A percentile compares a stretch with the other conserved stretches of the same genome.
phyloP scores from a whole-genome alignment of 1,140 invertebrate species.

The Varroa destructor region DNA sequence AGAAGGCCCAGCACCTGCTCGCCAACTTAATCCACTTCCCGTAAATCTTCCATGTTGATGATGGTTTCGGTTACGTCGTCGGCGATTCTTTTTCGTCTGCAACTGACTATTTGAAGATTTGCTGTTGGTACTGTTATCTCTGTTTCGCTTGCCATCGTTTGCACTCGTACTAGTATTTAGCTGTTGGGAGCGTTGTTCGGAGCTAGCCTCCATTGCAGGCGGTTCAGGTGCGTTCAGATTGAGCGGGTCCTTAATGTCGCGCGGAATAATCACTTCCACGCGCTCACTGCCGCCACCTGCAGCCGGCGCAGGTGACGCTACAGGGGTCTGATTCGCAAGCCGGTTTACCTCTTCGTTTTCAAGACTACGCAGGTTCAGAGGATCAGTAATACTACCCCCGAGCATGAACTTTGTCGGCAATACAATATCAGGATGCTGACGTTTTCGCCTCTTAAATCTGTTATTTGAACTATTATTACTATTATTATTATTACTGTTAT shows the following conservation, averaged over 20 bases:
- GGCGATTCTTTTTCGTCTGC: too few species aligned
- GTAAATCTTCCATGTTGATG: too few species aligned
- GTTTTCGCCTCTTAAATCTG: conserved; percentile 31
- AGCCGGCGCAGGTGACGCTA: conserved; percentile 72
- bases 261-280: conserved; percentile 78
- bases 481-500: conserved; percentile 6
- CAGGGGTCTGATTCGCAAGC: conserved; percentile 65
- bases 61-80: too few species aligned
- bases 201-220: neutral
- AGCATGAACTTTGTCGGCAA: conserved; percentile 82
- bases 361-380: conserved; percentile 79
- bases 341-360: conserved; percentile 72
- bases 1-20: too few species aligned
- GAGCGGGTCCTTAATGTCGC: conserved; percentile 76
- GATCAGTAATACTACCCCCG: conserved; percentile 86
- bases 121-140: neutral
- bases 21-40: too few species aligned
- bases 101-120: neutral
- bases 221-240: conserved; percentile 58
- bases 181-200: neutral
- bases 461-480: neutral
- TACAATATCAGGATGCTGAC: conserved; percentile 41
- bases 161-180: neutral
- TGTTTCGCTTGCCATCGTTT: neutral
- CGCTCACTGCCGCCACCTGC: conserved; percentile 59